Evolutionary conservation across 92 coral and sea anemone genomes (phyloP), one percentile per base, ranked within the genome.

Genomic region (Zoanthus sociatus): DNA sequence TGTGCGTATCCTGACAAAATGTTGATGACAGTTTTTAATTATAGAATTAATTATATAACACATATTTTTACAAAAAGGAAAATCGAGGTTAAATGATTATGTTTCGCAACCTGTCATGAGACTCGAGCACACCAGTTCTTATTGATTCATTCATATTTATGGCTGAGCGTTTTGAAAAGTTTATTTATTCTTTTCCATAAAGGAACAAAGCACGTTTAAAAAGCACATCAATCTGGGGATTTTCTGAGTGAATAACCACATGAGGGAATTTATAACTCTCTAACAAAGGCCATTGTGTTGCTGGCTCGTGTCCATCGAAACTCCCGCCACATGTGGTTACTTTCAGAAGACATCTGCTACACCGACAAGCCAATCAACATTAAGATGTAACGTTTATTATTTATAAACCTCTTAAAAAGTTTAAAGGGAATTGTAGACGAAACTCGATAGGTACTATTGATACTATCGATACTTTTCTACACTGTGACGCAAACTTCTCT

Each of bases 151-250:
- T 50, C 12, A 50, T 50, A 7, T 50, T 50, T 50, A 50, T 50
- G 55, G 12, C 4, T 50, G 7, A 50, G 7, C 9, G 31, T n/a
- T 15, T 54, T 64, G 73, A 81, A 81, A 81, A 63, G 17, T 8
- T 50, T 50, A 50, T 50, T 50, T 37, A 37, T 37, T 50, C 55
- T 50, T 50, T 14, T 9, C 45, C 74, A 67, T 68, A 50, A 67
- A 47, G 44, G 45, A 81, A 78, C 84, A 32, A 78, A 61, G 45
- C 71, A 61, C 48, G 9, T 60, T 37, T 78, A 30, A 81, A 81
- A 81, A 81, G 85, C 32, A 81, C 85, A 81, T 81, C 85, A 66
- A 46, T 74, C 12, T 81, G 85, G 85, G 85, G 85, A 81, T 81
- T 81, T 81, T 81, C 85, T 81, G 12, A 48, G 46, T 66, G 45